Evolutionary conservation across 2,797 vertebrate species (phyloP), one percentile per base, ranked within the genome.

Genomic region (Microctenopoma stevenorrisi): DNA sequence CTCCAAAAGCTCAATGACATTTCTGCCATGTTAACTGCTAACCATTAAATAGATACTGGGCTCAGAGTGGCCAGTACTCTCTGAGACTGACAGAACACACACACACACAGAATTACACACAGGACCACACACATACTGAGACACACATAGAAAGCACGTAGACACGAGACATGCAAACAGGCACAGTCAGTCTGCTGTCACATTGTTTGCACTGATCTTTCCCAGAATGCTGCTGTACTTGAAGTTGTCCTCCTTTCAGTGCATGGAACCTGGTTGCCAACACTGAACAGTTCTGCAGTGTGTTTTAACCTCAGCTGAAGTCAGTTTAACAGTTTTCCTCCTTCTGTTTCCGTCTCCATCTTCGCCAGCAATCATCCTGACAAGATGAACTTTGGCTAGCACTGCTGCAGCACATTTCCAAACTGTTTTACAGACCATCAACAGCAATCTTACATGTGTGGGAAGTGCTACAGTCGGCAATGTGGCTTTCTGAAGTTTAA

Each of bases 1-100:
- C 74, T 59, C 61, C 72, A 50, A 70, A 85, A 81, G 78, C 82
- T 74, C 72, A 63, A 13, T 83, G 75, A 87, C 83, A 82, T 83
- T 79, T 83, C 73, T 79, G 48, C 63, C 58, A 82, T 73, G 68
- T 78, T 82, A 68, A 74, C 73, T 49, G 59, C 51, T 63, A 50
- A 69, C 77, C 38, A 43, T 49, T 60, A 15, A 61, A 59, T 44
- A 62, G 50, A 81, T 51, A 70, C 50, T 53, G 72, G 55, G 54
- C 55, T 62, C 2, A 4, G 22, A 64, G 68, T 70, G 64, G 35
- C 40, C 46, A 46, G 46, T 30, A 40, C 28, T 49, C 28, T 42
- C 56, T 47, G 53, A 73, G 58, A 52, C 59, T 8, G 37, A 44
- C 44, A 54, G 7, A 40, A 28, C 28, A 38, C 35, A 46, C 37